Base-by-base conservation (phyloP, 1,140 invertebrate genomes). In the Galleria mellonella region DNA sequence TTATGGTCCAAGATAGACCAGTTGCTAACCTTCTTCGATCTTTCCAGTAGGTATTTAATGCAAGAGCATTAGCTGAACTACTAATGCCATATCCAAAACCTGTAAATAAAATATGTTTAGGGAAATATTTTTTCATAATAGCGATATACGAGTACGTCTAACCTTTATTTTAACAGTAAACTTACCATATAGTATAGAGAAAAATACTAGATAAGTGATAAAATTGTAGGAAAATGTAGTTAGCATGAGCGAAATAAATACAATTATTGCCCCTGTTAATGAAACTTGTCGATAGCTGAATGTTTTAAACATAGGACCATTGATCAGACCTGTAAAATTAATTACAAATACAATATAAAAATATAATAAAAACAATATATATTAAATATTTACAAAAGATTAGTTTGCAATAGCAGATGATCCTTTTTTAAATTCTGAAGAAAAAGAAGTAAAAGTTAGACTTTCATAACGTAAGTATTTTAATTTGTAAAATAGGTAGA, bases 261-360 rank as follows among this genome's bases (percentile, higher is more conserved):
- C 85, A 30, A 91, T 61, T 4, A 89, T 49, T 0, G 89, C 72
- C 13, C 90, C 90, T 9, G 84, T 69, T 15, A 92, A 63, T 4
- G 88, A 89, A 7, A 91, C 88, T 83, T 91, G 89, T 17, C 91
- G 86, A 47, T 89, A 92, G 9, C 89, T 88, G 43, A 90, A 91
- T 39, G 76, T 87, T 59, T 88, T 87, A 54, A 92, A 90, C 33
- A 92, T 72, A 31, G 91, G 90, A 1, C 91, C 91, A 72, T 91
- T 92, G 2, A 89, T 64, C 30, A 92, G 69, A 36, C 91, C 90
- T 91, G 76, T 55, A 81, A 88, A 39, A 67, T 72, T 36, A 47
- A 56, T n/a, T n/a, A n/a, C n/a, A n/a, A n/a, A n/a, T n/a, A n/a
- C n/a, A n/a, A 37, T 1, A 38, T 7, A 3, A n/a, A 51, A 39